Conservation (phyloP, 2,888 invertebrate genomes). For the Xylocampa areola region DNA sequence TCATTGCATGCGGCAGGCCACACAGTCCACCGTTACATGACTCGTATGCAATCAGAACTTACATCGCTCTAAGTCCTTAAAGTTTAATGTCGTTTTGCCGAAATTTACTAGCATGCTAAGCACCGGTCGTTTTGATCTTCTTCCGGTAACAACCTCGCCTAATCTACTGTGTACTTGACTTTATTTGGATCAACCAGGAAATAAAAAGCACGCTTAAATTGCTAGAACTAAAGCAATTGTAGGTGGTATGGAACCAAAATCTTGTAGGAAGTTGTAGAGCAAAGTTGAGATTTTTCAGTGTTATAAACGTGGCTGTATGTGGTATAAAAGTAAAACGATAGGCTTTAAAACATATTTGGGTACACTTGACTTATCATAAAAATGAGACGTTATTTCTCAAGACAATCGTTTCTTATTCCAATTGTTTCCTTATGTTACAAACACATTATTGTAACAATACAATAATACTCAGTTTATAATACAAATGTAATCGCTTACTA, state of each 20-base stretch:
- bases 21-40: constrained; percentile 75
- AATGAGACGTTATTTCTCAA: too few relatives aligned
- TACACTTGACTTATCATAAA: too few relatives aligned
- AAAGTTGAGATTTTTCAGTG: too few relatives aligned
- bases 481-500: constrained; percentile 54
- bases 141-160: constrained; percentile 49
- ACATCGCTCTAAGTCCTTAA: constrained; percentile 54
- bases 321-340: too few relatives aligned
- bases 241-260: constrained; percentile 18
- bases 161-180: constrained; percentile 40
- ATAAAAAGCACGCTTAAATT: constrained; percentile 32
- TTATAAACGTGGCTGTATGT: too few relatives aligned
- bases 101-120: constrained; percentile 34
- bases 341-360: too few relatives aligned
- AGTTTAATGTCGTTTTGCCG: constrained; percentile 46
- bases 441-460: constrained; percentile 47
- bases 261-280: constrained; percentile 21
- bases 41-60: constrained; percentile 69
- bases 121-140: constrained; percentile 42
- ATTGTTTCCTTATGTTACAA: constrained; percentile 64
- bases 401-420: constrained; percentile 44
- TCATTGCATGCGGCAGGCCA: constrained; percentile 66
- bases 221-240: constrained; percentile 18
- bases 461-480: constrained; percentile 60
- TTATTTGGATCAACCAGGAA: constrained; percentile 48